A percentile compares a stretch with the other conserved stretches of the same genome.
Conservation (phyloP, 2,888 invertebrate genomes). For the Calliphora vomitoria region DNA sequence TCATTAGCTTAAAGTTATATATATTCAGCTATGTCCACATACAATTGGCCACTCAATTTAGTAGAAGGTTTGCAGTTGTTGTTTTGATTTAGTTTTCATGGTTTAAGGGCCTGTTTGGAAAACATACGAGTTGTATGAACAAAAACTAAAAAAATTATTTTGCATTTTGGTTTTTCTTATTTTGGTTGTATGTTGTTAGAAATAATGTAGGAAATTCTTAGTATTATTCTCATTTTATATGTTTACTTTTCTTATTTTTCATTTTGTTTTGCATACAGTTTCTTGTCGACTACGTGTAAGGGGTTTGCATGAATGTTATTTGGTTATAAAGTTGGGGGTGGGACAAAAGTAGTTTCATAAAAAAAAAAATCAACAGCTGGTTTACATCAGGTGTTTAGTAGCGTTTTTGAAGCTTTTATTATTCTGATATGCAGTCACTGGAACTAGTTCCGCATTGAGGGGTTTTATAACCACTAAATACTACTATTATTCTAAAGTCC, state of each 20-base stretch:
- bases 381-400: too few species aligned
- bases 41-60: background rate
- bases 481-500: too few species aligned
- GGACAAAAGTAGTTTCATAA: background rate
- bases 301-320: background rate
- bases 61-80: background rate
- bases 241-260: background rate
- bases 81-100: constrained; percentile 1
- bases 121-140: background rate
- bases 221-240: background rate
- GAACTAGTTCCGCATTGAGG: too few species aligned
- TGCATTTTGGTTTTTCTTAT: background rate
- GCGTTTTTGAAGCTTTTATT: too few species aligned
- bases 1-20: too few species aligned
- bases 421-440: too few species aligned
- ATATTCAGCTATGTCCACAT: background rate
- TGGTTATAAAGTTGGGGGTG: background rate
- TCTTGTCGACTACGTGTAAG: background rate
- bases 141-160: constrained; percentile 8
- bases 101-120: constrained; percentile 8
- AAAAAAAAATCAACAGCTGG: background rate
- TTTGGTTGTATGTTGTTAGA: background rate
- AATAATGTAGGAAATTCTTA: background rate
- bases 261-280: background rate
- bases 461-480: too few species aligned